Percentiles rank a stretch among this genome's conserved stretches.
Evolutionary conservation across 2,888 invertebrate species (phyloP).

Genomic region (Himalopsyche tibetana): DNA sequence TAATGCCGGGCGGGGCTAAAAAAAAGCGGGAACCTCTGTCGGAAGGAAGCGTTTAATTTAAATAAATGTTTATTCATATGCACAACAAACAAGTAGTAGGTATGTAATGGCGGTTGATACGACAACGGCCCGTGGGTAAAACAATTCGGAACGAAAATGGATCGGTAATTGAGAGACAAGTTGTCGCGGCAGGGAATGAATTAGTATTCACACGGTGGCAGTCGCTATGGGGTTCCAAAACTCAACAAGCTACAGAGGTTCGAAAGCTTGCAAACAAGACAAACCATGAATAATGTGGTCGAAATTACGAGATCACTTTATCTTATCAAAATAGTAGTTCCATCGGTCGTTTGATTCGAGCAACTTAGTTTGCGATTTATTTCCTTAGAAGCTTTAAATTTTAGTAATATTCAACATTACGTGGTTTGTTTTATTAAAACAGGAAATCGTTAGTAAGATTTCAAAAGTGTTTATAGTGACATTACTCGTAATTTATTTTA

Average conservation of each 20-base stretch:
- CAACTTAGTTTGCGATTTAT: no score
- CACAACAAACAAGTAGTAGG: slow-evolving; percentile 60
- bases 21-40: slow-evolving; percentile 50
- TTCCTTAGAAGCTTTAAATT: no score
- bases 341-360: no score
- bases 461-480: no score
- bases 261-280: background rate
- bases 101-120: slow-evolving; percentile 48
- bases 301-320: background rate
- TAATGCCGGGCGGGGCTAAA: slow-evolving; percentile 39
- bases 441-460: no score
- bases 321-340: no score
- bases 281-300: background rate
- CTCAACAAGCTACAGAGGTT: background rate
- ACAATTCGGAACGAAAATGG: slow-evolving; percentile 42
- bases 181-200: slow-evolving; percentile 27
- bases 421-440: no score
- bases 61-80: slow-evolving; percentile 66
- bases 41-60: slow-evolving; percentile 66
- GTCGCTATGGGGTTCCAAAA: slow-evolving; percentile 18
- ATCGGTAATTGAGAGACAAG: slow-evolving; percentile 43
- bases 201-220: slow-evolving; percentile 37
- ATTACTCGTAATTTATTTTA: no score
- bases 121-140: slow-evolving; percentile 48
- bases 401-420: no score